Evolutionary conservation across 1,140 invertebrate genomes (phyloP), one percentile per base, ranked within the genome.

Genomic region (Pissodes strobi): DNA sequence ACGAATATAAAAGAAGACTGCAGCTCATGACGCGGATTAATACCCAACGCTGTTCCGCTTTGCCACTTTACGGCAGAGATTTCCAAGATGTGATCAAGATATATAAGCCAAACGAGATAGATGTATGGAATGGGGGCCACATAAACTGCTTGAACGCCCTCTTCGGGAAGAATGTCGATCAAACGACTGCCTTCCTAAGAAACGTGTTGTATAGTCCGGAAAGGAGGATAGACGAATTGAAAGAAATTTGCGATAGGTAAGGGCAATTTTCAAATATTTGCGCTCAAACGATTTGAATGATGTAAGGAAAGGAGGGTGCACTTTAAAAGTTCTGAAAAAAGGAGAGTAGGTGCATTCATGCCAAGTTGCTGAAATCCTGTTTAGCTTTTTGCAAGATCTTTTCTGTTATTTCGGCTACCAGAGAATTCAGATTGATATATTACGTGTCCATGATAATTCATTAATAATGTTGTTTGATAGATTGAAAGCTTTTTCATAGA

Each of bases 11-110:
- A 62, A 66, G 52, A 23, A 71, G 73, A 57, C 53, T 75, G 5
- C 43, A 72, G 34, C 52, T 75, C 21, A 71, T 77, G 66, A 65
- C 69, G 2, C 76, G 80, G 15, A 81, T 88, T 0, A 97, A 97
- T 80, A 85, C 88, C 62, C 79, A 83, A 37, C 84, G 90, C 52
- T 94, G 91, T 76, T 85, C 87, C 66, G 87, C 87, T 0, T 87
- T 87, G 74, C 94, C 94, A 25, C 83, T 96, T 2, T 96, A 93
- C 75, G 94, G 94, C 1, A 82, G 85, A 51, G 94, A 97, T 81
- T 82, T 95, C 57, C 84, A 86, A 46, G 79, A 85, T 55, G 79
- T 66, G 69, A 22, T 75, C 67, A 60, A 72, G 69, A 72, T 77
- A 57, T 60, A 69, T 17, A 49, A 49, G 22, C 49, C 72, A 6